Evolutionary conservation across 92 coral and sea anemone species (phyloP).

Genomic region (Umimayanthus chanpuru): DNA sequence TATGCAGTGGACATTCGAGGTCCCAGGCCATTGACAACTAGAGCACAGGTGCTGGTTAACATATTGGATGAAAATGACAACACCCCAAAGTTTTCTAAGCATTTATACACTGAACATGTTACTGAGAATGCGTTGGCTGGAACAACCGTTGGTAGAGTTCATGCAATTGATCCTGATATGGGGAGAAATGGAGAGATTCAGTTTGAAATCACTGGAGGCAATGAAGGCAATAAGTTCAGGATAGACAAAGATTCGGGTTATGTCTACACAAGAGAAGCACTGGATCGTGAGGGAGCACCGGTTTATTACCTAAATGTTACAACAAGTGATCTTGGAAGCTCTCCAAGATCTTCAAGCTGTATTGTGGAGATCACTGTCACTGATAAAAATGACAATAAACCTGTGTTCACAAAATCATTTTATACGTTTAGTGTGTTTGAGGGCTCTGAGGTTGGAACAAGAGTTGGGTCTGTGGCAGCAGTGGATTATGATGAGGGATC

Average conservation of each 20-base stretch:
- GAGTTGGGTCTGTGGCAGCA: conserved; percentile 77
- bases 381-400: conserved; percentile 83
- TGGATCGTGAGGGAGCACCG: conserved; percentile 62
- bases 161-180: conserved; percentile 66
- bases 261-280: conserved; percentile 49
- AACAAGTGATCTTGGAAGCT: conserved; percentile 81
- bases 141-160: conserved; percentile 57
- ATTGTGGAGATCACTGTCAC: conserved; percentile 62
- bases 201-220: conserved; percentile 70
- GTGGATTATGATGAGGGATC: conserved; percentile 72
- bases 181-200: conserved; percentile 63
- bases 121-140: conserved; percentile 62
- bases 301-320: conserved; percentile 72
- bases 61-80: conserved; percentile 84
- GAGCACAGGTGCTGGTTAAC: conserved; percentile 52
- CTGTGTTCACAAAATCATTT: conserved; percentile 60
- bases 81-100: conserved; percentile 69
- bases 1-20: conserved; percentile 82
- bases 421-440: conserved; percentile 80
- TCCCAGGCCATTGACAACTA: conserved; percentile 62
- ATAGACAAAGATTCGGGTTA: conserved; percentile 69
- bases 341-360: conserved; percentile 65
- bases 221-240: conserved; percentile 59
- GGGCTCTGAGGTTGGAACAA: conserved; percentile 65
- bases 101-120: conserved; percentile 50